These are phyloP conservation scores for Thalassaphorura encarpata DNA, from an alignment of 1,140 invertebrate genomes.

Conservation along the genomic window DNA sequence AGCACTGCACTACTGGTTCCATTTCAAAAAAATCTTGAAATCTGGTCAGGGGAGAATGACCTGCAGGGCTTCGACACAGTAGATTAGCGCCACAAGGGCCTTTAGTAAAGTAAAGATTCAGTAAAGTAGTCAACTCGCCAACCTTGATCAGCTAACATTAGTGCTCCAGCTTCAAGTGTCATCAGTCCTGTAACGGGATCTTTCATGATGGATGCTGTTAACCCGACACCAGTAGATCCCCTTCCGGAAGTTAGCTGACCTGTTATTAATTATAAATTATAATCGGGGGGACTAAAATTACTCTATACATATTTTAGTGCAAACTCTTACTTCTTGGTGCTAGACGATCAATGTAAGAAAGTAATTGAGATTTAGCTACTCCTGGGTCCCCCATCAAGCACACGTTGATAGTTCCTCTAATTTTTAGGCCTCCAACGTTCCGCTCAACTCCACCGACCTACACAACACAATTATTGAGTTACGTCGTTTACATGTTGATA, in stretches of 20 bases:
- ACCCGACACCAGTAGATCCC: constrained; percentile 93
- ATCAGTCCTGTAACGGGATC: constrained; percentile 96
- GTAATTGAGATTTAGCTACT: constrained; percentile 95
- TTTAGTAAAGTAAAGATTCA: not conserved
- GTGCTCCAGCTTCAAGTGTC: constrained; percentile 94
- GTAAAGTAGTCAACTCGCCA: constrained; percentile 38
- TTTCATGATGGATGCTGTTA: constrained; percentile 96
- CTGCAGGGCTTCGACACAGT: not conserved
- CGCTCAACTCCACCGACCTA: constrained; percentile 84
- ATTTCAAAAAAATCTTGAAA: not conserved
- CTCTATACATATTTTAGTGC: not conserved
- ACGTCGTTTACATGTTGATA: not conserved
- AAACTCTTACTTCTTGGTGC: constrained; percentile 62
- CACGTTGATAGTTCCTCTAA: constrained; percentile 88
- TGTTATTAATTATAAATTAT: constrained; percentile 22
- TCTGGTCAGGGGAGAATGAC: not conserved
- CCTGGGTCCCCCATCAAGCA: constrained; percentile 98
- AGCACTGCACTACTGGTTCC: not conserved
- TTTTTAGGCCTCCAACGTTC: constrained; percentile 60
- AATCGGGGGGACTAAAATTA: not conserved
- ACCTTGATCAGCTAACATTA: constrained; percentile 94
- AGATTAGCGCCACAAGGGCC: not conserved
- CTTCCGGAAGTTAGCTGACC: constrained; percentile 93
- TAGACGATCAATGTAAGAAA: constrained; percentile 89
- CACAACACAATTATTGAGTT: not conserved